Evolutionary conservation across 2,797 vertebrate species (phyloP).

Genomic region (Echiichthys vipera): DNA sequence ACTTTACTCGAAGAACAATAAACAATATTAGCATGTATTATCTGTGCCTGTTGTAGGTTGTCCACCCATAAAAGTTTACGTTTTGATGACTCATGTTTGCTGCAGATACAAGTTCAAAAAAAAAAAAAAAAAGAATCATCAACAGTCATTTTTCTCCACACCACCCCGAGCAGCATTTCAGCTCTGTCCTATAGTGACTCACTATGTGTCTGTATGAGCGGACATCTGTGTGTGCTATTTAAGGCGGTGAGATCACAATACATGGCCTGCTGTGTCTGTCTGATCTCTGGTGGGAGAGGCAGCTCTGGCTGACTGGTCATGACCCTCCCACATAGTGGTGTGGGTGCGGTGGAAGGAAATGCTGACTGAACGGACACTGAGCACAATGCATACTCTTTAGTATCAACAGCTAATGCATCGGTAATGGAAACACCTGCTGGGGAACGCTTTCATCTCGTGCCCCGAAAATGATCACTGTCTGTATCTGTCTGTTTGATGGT

Average conservation of each 20-base stretch:
- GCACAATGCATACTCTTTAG: slow-evolving; percentile 57
- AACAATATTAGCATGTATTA: slow-evolving; percentile 9
- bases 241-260: slow-evolving; percentile 36
- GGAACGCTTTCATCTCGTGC: slow-evolving; percentile 50
- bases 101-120: slow-evolving; percentile 12
- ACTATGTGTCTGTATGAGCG: slow-evolving; percentile 54
- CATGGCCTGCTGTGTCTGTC: slow-evolving; percentile 50
- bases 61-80: slow-evolving; percentile 26
- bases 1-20: slow-evolving; percentile 2
- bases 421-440: slow-evolving; percentile 52
- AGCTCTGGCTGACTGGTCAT: slow-evolving; percentile 61
- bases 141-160: slow-evolving; percentile 24
- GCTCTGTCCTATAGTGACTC: slow-evolving; percentile 47
- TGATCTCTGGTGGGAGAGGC: slow-evolving; percentile 59
- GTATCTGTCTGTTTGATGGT: slow-evolving; percentile 25
- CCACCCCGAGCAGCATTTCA: slow-evolving; percentile 16
- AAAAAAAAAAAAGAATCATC: slow-evolving; percentile 26
- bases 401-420: slow-evolving; percentile 53
- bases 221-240: slow-evolving; percentile 61
- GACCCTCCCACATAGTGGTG: slow-evolving; percentile 51
- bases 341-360: slow-evolving; percentile 37
- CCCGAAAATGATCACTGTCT: slow-evolving; percentile 33
- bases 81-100: slow-evolving; percentile 48
- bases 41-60: slow-evolving; percentile 2
- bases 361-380: slow-evolving; percentile 36